Evolutionary conservation across 2,888 invertebrate genomes (phyloP), one percentile per base, ranked within the genome.

Genomic region (Drosophila rubida): DNA sequence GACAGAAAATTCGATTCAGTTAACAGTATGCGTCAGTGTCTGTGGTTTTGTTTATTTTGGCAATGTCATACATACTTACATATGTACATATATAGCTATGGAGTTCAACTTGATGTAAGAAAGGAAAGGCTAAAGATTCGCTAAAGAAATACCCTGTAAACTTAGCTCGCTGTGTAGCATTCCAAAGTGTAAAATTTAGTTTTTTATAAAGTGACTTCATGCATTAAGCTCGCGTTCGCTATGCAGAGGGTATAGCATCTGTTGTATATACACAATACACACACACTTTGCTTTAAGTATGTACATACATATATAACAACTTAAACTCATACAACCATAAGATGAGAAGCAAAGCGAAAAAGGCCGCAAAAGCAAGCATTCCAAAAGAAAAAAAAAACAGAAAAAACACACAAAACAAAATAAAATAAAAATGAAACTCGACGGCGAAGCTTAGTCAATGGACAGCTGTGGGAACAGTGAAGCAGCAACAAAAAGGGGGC

Each of bases 401-500:
- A 41, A 50, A n/a, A 53, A 49, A 23, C 30, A 58, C 37, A 55
- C 27, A n/a, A 39, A 49, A 27, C 23, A 23, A 46, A 35, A 39
- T 19, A 13, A 46, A 57, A n/a, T 11, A 14, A 22, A 19, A 55
- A 60, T 22, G 14, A 45, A 57, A 35, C 44, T 51, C 35, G 35
- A 13, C 39, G 54, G 25, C 62, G 54, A 42, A 64, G 64, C 22
- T 22, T 35, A 39, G 49, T 58, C 39, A 55, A 58, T 49, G 39
- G 30, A 14, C 32, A 39, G 22, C 16, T n/a, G 30, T 49, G 41
- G 19, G 25, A 13, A 30, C 4, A 51, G 32, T 42, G 22, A 39
- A 37, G 46, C 44, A 19, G 5, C 53, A 46, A 30, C 27, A 49
- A 74, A 79, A 84, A 77, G 69, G 78, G 86, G 84, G 87, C 87